phyloP scores from a whole-genome alignment of 2,888 invertebrate species.

The Spicauda simplicius region DNA sequence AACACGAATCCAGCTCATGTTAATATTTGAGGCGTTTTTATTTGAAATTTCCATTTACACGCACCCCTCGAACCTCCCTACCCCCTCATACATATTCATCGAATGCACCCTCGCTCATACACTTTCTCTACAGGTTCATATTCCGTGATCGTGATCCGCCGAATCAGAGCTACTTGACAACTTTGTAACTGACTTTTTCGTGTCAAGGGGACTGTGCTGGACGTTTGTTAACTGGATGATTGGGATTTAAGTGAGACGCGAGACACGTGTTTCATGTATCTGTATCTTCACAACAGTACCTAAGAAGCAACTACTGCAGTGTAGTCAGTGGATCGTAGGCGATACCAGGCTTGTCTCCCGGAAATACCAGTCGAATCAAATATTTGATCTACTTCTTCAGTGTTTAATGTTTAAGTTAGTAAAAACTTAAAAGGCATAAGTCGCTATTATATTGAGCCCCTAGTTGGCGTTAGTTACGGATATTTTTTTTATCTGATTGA shows the following conservation, averaged over 20 bases:
- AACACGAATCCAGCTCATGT: slow-evolving; percentile 83
- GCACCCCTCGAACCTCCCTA: slow-evolving; percentile 45
- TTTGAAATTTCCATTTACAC: slow-evolving; percentile 85
- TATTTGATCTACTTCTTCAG: too few relatives aligned
- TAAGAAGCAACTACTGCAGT: too few relatives aligned
- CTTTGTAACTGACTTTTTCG: slow-evolving; percentile 34
- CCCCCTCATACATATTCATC: slow-evolving; percentile 87
- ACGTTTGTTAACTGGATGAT: neutral
- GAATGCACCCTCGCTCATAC: slow-evolving; percentile 82
- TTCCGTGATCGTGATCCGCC: slow-evolving; percentile 35
- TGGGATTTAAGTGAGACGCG: neutral
- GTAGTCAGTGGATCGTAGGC: too few relatives aligned
- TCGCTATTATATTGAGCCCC: too few relatives aligned
- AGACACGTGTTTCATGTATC: too few relatives aligned
- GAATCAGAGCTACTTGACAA: slow-evolving; percentile 33
- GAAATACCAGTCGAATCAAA: too few relatives aligned
- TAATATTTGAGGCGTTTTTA: slow-evolving; percentile 85
- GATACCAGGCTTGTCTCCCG: too few relatives aligned
- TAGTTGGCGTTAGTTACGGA: too few relatives aligned
- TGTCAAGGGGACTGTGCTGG: slow-evolving; percentile 27
- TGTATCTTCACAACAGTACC: too few relatives aligned
- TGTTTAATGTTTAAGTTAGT: too few relatives aligned
- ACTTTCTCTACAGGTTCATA: slow-evolving; percentile 70
- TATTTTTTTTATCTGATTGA: too few relatives aligned
- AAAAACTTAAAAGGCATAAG: too few relatives aligned